Conservation (phyloP, 2,113 vertebrate species). For the Myiopsitta monachus region DNA sequence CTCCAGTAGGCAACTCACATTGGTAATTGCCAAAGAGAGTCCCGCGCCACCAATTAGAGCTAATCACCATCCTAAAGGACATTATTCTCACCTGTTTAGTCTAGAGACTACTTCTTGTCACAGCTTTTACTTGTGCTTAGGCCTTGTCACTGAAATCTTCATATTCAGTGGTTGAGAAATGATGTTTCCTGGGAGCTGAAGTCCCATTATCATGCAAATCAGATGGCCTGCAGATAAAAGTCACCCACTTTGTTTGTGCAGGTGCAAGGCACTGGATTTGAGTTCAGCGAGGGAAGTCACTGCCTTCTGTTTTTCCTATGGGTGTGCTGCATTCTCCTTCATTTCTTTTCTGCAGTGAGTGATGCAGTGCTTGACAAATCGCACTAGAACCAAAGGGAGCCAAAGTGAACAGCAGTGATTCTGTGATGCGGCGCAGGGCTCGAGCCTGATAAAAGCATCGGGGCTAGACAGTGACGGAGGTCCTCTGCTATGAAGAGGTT, state of each 20-base stretch:
- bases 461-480: fast-evolving
- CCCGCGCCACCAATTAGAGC: not conserved
- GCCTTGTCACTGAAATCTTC: not conserved
- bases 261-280: not conserved
- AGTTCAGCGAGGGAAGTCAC: not conserved
- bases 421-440: not conserved
- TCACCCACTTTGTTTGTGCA: not conserved
- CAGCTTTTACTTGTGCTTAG: slow-evolving; percentile 6
- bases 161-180: not conserved
- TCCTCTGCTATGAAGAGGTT: not conserved
- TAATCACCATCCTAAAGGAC: not conserved
- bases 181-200: not conserved
- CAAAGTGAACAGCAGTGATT: not conserved
- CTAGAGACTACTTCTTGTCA: not conserved
- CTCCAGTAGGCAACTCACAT: not conserved
- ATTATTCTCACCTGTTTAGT: not conserved
- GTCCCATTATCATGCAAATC: not conserved
- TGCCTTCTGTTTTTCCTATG: not conserved
- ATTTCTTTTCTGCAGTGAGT: not conserved
- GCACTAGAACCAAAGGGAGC: not conserved
- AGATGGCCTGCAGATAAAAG: not conserved
- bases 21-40: not conserved
- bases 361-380: not conserved
- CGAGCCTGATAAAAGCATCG: not conserved
- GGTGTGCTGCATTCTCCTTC: not conserved